phyloP scores from a whole-genome alignment of 2,113 vertebrate genomes.

The Fulmarus glacialis region DNA sequence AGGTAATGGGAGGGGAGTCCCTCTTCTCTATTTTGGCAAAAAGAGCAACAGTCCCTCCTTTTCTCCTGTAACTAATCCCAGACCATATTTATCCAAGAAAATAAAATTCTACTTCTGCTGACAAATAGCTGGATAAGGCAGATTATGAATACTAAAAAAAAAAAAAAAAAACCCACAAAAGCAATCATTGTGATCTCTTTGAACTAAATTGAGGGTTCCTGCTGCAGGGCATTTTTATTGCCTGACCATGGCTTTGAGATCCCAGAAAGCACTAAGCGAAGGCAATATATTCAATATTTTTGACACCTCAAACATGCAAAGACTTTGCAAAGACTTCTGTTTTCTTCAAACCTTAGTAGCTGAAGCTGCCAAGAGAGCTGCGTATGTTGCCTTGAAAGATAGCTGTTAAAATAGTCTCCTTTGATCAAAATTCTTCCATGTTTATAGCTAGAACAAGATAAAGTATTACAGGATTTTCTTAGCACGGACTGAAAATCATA shows the following conservation, averaged over 20 bases:
- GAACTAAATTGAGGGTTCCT: background rate
- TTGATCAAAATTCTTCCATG: conserved; percentile 32
- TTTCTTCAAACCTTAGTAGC: background rate
- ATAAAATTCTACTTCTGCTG: conserved; percentile 9
- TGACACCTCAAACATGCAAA: background rate
- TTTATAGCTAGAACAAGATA: conserved; percentile 23
- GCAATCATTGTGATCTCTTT: background rate
- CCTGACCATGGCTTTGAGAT: background rate
- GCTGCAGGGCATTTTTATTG: background rate
- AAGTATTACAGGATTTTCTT: conserved; percentile 41
- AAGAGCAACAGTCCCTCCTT: conserved; percentile 43
- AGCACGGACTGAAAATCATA: background rate
- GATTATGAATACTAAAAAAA: background rate
- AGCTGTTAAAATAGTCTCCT: conserved; percentile 51
- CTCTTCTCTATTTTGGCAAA: conserved; percentile 4
- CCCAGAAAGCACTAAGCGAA: background rate
- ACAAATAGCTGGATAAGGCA: background rate
- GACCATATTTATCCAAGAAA: background rate
- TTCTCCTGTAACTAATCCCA: conserved; percentile 11
- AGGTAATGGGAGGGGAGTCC: conserved; percentile 18
- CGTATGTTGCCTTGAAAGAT: conserved; percentile 14
- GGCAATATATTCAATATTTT: conserved; percentile 5
- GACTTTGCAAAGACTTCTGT: background rate
- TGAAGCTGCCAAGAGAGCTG: conserved; percentile 15
- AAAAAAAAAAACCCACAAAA: background rate